phyloP scores from a whole-genome alignment of 2,113 vertebrate genomes.

The Lepus timidus region DNA sequence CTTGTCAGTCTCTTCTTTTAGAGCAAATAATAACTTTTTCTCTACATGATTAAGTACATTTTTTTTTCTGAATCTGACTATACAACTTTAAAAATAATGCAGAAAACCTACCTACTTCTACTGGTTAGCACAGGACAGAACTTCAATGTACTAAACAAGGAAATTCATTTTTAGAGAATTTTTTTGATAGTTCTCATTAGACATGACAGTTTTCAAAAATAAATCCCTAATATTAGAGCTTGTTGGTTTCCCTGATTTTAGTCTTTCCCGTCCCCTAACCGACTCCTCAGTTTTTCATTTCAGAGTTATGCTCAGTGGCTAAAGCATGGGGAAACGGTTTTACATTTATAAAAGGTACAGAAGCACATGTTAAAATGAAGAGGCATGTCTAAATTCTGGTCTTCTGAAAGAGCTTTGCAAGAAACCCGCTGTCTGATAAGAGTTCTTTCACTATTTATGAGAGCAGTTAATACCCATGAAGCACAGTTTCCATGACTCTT shows the following conservation, averaged over 20 bases:
- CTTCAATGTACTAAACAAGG: conserved; percentile 13
- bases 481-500: neutral
- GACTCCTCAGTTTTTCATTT: conserved; percentile 74
- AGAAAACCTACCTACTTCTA: conserved; percentile 21
- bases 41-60: neutral
- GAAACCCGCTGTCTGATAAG: neutral
- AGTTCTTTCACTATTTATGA: neutral
- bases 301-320: conserved; percentile 60
- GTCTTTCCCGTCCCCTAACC: conserved; percentile 72
- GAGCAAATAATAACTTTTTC: neutral
- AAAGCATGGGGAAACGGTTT: conserved; percentile 13
- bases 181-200: conserved; percentile 63
- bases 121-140: conserved; percentile 18
- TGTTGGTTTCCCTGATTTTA: conserved; percentile 76
- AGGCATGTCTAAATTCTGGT: neutral
- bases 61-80: neutral
- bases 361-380: neutral
- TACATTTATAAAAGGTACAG: neutral
- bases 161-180: conserved; percentile 66
- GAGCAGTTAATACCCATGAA: neutral
- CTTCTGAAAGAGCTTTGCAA: neutral
- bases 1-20: conserved; percentile 14
- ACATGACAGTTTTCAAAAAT: conserved; percentile 72
- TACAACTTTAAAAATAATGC: conserved; percentile 46
- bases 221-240: conserved; percentile 81